A percentile compares a stretch with the other conserved stretches of the same genome.
Conservation (phyloP, 2,888 invertebrate genomes). For the Campopleginae sp. region DNA sequence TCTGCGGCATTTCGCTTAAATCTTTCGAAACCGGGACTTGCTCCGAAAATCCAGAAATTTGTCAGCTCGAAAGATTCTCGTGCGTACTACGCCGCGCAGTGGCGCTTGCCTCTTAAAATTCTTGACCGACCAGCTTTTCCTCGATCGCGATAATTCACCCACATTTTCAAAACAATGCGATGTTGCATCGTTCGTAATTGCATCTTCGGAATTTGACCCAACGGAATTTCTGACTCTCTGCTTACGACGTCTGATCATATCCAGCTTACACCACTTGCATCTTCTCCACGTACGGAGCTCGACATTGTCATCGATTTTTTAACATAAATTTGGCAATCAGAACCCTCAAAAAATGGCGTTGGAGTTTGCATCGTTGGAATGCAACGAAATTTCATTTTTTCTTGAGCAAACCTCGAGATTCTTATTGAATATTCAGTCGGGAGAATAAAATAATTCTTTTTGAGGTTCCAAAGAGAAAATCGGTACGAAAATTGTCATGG, state of each 20-base stretch:
- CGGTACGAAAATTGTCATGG: too few relatives aligned
- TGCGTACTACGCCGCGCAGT: neutral
- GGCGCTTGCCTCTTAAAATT: neutral
- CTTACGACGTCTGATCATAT: neutral
- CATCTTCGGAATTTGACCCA: neutral
- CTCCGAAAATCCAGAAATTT: neutral
- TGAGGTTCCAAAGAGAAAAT: too few relatives aligned
- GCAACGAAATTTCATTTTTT: too few relatives aligned
- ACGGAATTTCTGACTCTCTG: neutral
- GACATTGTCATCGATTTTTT: neutral
- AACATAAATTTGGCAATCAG: neutral
- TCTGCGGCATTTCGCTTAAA: neutral
- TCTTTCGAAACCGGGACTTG: neutral
- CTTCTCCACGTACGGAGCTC: neutral
- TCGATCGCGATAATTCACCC: neutral
- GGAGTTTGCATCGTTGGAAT: too few relatives aligned
- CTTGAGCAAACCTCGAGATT: too few relatives aligned
- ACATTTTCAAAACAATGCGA: neutral
- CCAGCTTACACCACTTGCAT: neutral
- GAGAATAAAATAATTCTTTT: too few relatives aligned
- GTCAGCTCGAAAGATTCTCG: neutral
- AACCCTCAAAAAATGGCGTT: too few relatives aligned
- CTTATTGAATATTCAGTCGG: too few relatives aligned
- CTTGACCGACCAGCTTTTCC: neutral
- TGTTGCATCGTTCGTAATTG: neutral